phyloP scores from a whole-genome alignment of 2,888 invertebrate species.

The Eulithis testata region DNA sequence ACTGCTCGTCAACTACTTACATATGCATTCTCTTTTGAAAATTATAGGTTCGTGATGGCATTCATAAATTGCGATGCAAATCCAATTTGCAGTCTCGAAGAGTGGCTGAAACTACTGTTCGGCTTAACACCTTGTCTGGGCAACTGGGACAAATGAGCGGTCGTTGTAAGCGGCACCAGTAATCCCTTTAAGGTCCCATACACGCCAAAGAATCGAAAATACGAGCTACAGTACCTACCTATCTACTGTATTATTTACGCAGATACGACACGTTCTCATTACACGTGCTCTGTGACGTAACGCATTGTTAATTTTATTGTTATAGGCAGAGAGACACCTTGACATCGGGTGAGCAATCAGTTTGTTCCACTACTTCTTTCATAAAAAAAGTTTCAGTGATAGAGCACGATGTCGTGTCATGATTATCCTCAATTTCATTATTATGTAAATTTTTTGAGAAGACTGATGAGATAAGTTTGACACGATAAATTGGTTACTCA shows the following conservation, averaged over 20 bases:
- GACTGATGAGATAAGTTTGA: no score
- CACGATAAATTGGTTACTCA: no score
- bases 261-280: not conserved
- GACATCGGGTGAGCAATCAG: no score
- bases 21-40: slow-evolving; percentile 42
- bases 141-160: slow-evolving; percentile 72
- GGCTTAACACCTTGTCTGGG: slow-evolving; percentile 73
- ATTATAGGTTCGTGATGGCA: slow-evolving; percentile 54
- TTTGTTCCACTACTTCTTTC: no score
- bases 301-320: no score
- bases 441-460: not conserved
- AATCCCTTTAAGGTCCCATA: slow-evolving; percentile 66
- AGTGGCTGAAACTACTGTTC: slow-evolving; percentile 57
- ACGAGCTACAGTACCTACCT: slow-evolving; percentile 27
- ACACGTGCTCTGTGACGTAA: no score
- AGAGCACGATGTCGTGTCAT: not conserved
- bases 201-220: slow-evolving; percentile 57
- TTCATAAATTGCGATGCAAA: slow-evolving; percentile 45
- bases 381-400: no score
- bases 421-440: not conserved
- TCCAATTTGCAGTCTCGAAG: slow-evolving; percentile 63
- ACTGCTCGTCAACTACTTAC: slow-evolving; percentile 44
- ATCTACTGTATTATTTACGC: slow-evolving; percentile 10
- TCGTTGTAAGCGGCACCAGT: slow-evolving; percentile 61
- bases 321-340: no score